Conservation (phyloP, 2,888 invertebrate genomes). For the Iselma pallidipennis region DNA sequence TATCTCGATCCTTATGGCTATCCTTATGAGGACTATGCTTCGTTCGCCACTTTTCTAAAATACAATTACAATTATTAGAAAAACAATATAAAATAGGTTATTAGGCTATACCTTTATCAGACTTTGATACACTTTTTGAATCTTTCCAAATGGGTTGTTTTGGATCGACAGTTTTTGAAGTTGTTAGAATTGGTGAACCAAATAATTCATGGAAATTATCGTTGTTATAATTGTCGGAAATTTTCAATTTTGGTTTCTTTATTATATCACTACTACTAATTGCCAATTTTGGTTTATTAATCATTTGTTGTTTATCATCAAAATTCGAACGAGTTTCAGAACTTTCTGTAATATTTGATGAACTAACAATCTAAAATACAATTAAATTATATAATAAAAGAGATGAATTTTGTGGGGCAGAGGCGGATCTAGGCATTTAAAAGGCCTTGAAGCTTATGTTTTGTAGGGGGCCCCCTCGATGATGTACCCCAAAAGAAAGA, state of each 20-base stretch:
- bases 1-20: constrained; percentile 52
- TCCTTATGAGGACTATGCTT: constrained; percentile 65
- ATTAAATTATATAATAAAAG: no score
- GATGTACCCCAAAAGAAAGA: no score
- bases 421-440: no score
- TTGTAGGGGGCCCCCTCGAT: no score
- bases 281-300: constrained; percentile 73
- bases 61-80: background rate
- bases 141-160: constrained; percentile 39
- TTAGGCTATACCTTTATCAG: constrained; percentile 59
- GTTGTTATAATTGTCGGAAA: constrained; percentile 47
- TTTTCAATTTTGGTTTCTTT: constrained; percentile 52
- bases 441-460: no score
- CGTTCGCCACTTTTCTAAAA: constrained; percentile 46
- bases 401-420: no score
- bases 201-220: constrained; percentile 78
- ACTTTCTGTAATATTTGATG: constrained; percentile 34
- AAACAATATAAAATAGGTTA: no score
- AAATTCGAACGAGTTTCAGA: constrained; percentile 40
- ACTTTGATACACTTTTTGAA: constrained; percentile 57
- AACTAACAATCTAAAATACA: constrained; percentile 47
- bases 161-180: constrained; percentile 16
- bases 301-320: constrained; percentile 60
- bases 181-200: constrained; percentile 73
- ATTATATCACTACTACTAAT: constrained; percentile 52